Conservation (phyloP, 2,797 vertebrate species). For the Parotocinclus haroldoi region DNA sequence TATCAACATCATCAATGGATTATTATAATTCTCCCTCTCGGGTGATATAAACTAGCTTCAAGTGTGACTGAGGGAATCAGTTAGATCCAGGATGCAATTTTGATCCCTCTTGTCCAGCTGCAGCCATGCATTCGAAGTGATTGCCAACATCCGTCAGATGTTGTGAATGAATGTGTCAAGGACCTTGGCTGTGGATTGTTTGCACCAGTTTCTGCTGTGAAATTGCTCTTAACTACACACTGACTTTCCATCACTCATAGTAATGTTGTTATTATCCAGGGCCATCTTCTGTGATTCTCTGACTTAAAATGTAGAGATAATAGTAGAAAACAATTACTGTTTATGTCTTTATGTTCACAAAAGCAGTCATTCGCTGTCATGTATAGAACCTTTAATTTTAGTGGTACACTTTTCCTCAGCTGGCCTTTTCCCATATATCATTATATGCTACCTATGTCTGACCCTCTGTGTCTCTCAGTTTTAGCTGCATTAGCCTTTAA, state of each 20-base stretch:
- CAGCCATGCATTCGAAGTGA: conserved; percentile 63
- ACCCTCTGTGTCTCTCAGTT: not conserved
- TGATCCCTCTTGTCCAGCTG: conserved; percentile 68
- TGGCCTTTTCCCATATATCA: not conserved
- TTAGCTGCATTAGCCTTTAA: conserved; percentile 27
- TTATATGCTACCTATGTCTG: not conserved
- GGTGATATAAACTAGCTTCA: conserved; percentile 57
- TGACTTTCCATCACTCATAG: conserved; percentile 63
- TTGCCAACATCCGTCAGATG: conserved; percentile 70
- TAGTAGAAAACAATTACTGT: conserved; percentile 28
- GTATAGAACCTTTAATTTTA: conserved; percentile 33
- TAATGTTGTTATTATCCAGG: conserved; percentile 73
- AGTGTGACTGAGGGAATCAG: conserved; percentile 55
- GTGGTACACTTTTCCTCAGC: conserved; percentile 19
- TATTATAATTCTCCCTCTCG: too few species aligned
- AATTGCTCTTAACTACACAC: conserved; percentile 50
- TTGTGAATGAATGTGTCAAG: conserved; percentile 56
- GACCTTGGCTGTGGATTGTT: conserved; percentile 54
- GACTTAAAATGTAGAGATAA: conserved; percentile 69
- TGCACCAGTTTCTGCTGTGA: conserved; percentile 55
- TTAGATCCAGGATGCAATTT: conserved; percentile 62
- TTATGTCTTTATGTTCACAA: conserved; percentile 17
- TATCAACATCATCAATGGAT: too few species aligned
- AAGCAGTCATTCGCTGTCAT: conserved; percentile 17
- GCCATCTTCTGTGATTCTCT: conserved; percentile 52